phyloP scores from a whole-genome alignment of 2,888 invertebrate genomes.

The Portevinia maculata region DNA sequence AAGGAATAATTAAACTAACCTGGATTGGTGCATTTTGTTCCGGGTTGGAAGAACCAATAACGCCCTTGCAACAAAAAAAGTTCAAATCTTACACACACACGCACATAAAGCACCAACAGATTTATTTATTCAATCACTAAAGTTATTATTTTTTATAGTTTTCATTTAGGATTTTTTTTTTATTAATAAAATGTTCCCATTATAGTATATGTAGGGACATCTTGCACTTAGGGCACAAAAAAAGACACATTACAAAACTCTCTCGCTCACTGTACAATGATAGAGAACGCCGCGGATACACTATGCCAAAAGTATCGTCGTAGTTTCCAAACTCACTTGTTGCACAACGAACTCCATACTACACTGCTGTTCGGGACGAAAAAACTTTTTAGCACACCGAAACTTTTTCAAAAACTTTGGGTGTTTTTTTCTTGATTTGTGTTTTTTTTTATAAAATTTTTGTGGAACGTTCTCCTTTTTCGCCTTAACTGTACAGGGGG shows the following conservation, averaged over 20 bases:
- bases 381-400: conserved; percentile 82
- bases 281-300: conserved; percentile 55
- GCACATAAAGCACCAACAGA: conserved; percentile 4
- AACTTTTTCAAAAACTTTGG: conserved; percentile 81
- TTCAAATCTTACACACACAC: background rate
- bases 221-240: conserved; percentile 9
- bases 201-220: conserved; percentile 30
- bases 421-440: conserved; percentile 72
- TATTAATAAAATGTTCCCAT: conserved; percentile 32
- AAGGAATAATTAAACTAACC: conserved; percentile 26
- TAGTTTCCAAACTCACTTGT: conserved; percentile 83
- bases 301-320: conserved; percentile 78
- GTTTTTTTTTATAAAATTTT: conserved; percentile 62
- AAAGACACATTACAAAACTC: conserved; percentile 6
- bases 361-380: conserved; percentile 76
- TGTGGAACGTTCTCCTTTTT: conserved; percentile 65
- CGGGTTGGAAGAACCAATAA: conserved; percentile 42
- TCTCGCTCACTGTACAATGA: conserved; percentile 32
- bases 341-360: conserved; percentile 81
- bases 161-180: background rate
- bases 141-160: background rate
- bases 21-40: conserved; percentile 14
- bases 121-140: conserved; percentile 3
- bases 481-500: conserved; percentile 36
- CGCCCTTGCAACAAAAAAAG: conserved; percentile 12